Evolutionary conservation across 2,113 vertebrate species (phyloP), one percentile per base, ranked within the genome.

Genomic region (Brachyistius frenatus): DNA sequence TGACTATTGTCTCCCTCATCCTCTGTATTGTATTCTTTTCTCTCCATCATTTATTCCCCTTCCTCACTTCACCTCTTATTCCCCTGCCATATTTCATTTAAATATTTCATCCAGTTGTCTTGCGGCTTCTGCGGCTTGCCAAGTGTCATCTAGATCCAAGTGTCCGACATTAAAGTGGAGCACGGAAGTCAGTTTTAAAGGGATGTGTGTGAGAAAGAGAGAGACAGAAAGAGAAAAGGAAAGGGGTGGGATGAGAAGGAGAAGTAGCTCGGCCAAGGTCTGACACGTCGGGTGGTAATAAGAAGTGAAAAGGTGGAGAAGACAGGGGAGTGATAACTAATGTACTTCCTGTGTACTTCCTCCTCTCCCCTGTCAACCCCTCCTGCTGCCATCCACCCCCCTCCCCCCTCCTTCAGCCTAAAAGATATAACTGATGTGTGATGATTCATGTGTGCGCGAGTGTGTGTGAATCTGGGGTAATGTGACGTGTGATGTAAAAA

Each of bases 91-190:
- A 95, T 96, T 95, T 88, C 73, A 89, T 92, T 88, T 95, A 96
- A 98, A 99, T 99, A 97, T 98, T 99, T 99, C 93, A 98, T 97
- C 94, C 74, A 90, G 93, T 96, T 96, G 95, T 97, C 95, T 97
- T 88, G 94, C 94, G 92, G 94, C 93, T 90, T 94, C 94, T 94
- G 95, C 93, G 88, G 95, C 86, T 86, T 81, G 94, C 69, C 94
- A 95, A 95, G 94, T 95, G 96, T 96, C 96, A 96, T 96, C 96
- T 96, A 95, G 94, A 96, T 96, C 95, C 95, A 93, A 66, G 95
- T 93, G 92, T 94, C 92, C 92, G 94, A 91, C 92, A 81, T 86
- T 87, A 83, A 94, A 97, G 94, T 95, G 95, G 95, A 96, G 95
- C 95, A 94, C 87, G 89, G 94, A 90, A 94, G 86, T 94, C 83